Evolutionary conservation across 2,113 vertebrate genomes (phyloP).

Genomic region (Epinephelus fuscoguttatus): DNA sequence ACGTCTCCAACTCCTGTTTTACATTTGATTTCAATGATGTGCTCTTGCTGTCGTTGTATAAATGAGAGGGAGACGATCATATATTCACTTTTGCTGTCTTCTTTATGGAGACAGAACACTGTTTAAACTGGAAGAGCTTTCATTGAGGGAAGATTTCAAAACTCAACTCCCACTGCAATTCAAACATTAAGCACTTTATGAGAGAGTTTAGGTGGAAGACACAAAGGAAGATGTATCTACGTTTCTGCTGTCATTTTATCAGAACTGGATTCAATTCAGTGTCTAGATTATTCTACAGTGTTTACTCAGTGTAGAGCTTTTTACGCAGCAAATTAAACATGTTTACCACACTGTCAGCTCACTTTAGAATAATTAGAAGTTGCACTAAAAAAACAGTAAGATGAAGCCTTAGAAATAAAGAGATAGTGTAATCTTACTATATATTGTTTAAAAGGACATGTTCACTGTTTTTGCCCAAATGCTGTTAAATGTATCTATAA

Average conservation of each 20-base stretch:
- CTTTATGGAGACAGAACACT: slow-evolving; percentile 20
- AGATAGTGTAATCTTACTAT: not conserved
- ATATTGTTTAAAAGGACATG: not conserved
- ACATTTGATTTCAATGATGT: slow-evolving; percentile 18
- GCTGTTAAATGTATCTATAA: not conserved
- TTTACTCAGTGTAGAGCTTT: slow-evolving; percentile 14
- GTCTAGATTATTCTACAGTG: not conserved
- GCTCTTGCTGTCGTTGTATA: not conserved
- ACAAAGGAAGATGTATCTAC: slow-evolving; percentile 9
- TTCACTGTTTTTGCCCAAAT: not conserved
- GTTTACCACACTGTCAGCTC: not conserved
- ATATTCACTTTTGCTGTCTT: slow-evolving; percentile 16
- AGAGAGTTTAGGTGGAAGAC: not conserved
- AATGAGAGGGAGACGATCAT: not conserved
- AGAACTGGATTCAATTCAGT: not conserved
- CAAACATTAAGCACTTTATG: slow-evolving; percentile 20
- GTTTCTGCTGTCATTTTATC: slow-evolving; percentile 26
- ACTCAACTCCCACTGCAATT: not conserved
- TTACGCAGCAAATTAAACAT: not conserved
- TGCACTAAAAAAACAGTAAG: not conserved
- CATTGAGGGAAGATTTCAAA: slow-evolving; percentile 19
- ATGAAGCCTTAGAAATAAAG: not conserved
- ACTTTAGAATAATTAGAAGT: not conserved
- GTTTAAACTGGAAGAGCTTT: slow-evolving; percentile 33
- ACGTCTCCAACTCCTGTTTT: slow-evolving; percentile 15